These are phyloP conservation scores for Epinephelus awoara DNA, from an alignment of 2,797 vertebrate species.

Conservation along the genomic window DNA sequence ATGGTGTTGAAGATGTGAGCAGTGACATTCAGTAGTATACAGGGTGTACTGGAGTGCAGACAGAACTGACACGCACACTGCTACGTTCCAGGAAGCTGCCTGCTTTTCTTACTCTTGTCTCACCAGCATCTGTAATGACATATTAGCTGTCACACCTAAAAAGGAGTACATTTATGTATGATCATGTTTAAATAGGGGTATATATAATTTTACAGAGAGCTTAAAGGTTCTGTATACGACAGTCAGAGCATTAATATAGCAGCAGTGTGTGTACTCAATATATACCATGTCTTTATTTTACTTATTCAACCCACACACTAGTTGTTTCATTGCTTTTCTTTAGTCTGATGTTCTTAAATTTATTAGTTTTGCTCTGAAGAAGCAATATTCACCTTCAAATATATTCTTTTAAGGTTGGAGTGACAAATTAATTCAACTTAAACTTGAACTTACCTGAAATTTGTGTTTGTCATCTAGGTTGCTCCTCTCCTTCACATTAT, in stretches of 20 bases:
- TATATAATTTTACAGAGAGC: neutral
- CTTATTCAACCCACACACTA: no score
- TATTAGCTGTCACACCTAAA: slow-evolving; percentile 25
- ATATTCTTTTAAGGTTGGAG: neutral
- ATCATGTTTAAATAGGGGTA: neutral
- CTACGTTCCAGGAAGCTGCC: slow-evolving; percentile 33
- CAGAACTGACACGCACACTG: slow-evolving; percentile 20
- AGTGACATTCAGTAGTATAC: slow-evolving; percentile 58
- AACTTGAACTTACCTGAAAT: neutral
- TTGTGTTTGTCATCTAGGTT: neutral
- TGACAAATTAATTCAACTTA: neutral
- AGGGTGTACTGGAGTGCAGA: slow-evolving; percentile 25
- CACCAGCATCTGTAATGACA: slow-evolving; percentile 31
- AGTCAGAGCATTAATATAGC: no score
- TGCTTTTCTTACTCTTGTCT: slow-evolving; percentile 18
- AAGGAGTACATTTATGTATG: slow-evolving; percentile 31
- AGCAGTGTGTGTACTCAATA: no score
- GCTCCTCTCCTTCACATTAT: neutral
- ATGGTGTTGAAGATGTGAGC: slow-evolving; percentile 62
- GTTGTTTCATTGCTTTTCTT: neutral
- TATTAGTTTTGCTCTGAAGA: neutral
- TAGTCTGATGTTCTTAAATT: neutral
- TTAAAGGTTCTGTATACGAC: neutral
- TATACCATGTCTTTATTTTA: no score
- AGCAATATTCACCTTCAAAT: neutral